Conservation (phyloP, 2,797 vertebrate species). For the Pteronotus mesoamericanus region DNA sequence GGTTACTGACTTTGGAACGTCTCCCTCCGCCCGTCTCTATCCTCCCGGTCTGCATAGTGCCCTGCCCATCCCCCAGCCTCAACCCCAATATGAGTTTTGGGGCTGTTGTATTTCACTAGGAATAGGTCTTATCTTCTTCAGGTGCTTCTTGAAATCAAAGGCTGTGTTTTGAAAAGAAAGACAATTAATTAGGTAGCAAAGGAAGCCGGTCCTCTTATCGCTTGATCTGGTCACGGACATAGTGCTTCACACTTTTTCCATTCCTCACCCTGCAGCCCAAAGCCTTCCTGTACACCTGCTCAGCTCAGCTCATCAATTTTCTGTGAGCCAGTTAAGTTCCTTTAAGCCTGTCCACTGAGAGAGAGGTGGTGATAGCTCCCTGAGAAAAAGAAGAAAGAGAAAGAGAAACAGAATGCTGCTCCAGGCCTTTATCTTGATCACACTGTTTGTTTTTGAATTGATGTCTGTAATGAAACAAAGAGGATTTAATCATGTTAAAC, state of each 20-base stretch:
- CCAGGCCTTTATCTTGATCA: conserved; percentile 82
- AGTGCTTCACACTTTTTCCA: conserved; percentile 80
- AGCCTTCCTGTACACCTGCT: conserved; percentile 84
- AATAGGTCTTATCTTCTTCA: conserved; percentile 44
- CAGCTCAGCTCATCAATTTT: conserved; percentile 82
- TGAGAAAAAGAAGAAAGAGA: conserved; percentile 52
- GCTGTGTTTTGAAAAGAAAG: conserved; percentile 74
- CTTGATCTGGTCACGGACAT: conserved; percentile 82
- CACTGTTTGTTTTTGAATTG: conserved; percentile 85
- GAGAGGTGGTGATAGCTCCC: conserved; percentile 75
- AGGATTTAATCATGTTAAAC: conserved; percentile 87
- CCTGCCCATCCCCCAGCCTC: not conserved
- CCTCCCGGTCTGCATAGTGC: not conserved
- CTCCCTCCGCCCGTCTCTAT: not conserved
- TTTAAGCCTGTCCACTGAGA: conserved; percentile 78
- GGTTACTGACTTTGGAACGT: not conserved
- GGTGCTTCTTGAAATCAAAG: conserved; percentile 69
- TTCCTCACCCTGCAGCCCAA: conserved; percentile 61
- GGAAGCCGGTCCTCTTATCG: conserved; percentile 80
- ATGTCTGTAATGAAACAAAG: conserved; percentile 87
- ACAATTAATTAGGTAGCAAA: conserved; percentile 82
- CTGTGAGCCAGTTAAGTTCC: conserved; percentile 76
- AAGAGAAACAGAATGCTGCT: conserved; percentile 75
- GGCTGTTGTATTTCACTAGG: not conserved
- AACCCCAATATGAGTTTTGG: not conserved